These are phyloP conservation scores for Drosophila paranaensis DNA, from an alignment of 2,888 invertebrate genomes.

Conservation along the genomic window DNA sequence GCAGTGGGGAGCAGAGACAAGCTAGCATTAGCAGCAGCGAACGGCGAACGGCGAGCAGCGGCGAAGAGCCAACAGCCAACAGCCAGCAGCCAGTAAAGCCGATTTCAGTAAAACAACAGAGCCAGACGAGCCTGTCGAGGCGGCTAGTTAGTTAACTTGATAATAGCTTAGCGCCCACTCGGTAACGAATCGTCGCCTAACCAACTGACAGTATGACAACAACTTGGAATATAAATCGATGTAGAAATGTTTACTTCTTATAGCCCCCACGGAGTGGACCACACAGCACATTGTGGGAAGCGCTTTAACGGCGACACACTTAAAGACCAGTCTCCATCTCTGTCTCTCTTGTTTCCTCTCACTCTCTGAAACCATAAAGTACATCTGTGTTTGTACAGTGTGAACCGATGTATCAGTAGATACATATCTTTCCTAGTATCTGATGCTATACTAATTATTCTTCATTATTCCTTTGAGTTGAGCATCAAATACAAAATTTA, in stretches of 20 bases:
- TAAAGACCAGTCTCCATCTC: not conserved
- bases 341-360: not conserved
- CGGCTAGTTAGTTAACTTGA: constrained; percentile 60
- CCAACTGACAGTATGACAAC: constrained; percentile 16
- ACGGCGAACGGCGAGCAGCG: too few relatives aligned
- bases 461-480: not conserved
- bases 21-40: constrained; percentile 3
- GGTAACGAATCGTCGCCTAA: constrained; percentile 42
- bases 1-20: constrained; percentile 29
- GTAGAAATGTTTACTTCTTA: constrained; percentile 6
- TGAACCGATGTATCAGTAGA: not conserved
- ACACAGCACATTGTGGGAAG: not conserved
- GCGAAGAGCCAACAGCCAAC: not conserved
- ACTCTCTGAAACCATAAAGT: not conserved
- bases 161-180: constrained; percentile 31
- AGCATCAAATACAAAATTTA: too few relatives aligned
- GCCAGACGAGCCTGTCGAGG: not conserved
- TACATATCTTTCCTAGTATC: not conserved
- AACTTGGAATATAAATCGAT: constrained; percentile 15
- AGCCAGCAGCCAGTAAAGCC: constrained; percentile 34
- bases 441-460: not conserved
- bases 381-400: not conserved
- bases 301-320: not conserved
- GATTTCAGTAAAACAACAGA: constrained; percentile 49
- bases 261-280: not conserved